Evolutionary conservation across 2,888 invertebrate genomes (phyloP).

Genomic region (Tipula lateralis): DNA sequence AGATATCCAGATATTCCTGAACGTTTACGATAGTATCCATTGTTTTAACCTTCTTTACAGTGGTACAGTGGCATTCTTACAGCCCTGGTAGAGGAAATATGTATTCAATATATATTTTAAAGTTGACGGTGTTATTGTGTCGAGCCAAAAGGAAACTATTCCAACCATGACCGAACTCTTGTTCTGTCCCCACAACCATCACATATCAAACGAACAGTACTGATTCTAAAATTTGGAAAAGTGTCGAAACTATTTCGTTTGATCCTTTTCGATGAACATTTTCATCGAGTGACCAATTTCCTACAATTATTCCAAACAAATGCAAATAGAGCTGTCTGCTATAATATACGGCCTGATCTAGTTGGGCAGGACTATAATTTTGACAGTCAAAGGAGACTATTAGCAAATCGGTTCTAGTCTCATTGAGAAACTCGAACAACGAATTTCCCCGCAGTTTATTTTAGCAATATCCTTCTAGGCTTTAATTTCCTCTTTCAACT

Average conservation of each 20-base stretch:
- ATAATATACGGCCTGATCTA: constrained; percentile 30
- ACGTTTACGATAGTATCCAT: constrained; percentile 35
- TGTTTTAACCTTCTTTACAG: constrained; percentile 38
- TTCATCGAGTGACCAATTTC: constrained; percentile 35
- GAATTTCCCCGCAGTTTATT: too few species aligned
- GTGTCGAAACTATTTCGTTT: constrained; percentile 40
- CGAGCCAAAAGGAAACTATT: constrained; percentile 38
- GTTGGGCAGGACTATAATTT: constrained; percentile 29
- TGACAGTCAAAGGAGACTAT: constrained; percentile 28
- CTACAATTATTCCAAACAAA: neutral
- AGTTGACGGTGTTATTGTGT: constrained; percentile 34
- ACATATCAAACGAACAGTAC: constrained; percentile 38
- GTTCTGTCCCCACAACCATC: constrained; percentile 42
- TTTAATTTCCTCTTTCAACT: too few species aligned
- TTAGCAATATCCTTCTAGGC: too few species aligned
- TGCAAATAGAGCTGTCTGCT: constrained; percentile 26
- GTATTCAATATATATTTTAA: constrained; percentile 37
- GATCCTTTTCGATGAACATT: constrained; percentile 39
- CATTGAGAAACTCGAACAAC: too few species aligned
- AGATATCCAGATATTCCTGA: constrained; percentile 37
- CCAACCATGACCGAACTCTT: constrained; percentile 39
- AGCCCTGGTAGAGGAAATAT: constrained; percentile 39
- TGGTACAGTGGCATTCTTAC: constrained; percentile 39
- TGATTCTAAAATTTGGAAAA: constrained; percentile 36
- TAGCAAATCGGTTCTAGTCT: too few species aligned